Evolutionary conservation across 2,797 vertebrate species (phyloP).

Genomic region (Zalophus californianus): DNA sequence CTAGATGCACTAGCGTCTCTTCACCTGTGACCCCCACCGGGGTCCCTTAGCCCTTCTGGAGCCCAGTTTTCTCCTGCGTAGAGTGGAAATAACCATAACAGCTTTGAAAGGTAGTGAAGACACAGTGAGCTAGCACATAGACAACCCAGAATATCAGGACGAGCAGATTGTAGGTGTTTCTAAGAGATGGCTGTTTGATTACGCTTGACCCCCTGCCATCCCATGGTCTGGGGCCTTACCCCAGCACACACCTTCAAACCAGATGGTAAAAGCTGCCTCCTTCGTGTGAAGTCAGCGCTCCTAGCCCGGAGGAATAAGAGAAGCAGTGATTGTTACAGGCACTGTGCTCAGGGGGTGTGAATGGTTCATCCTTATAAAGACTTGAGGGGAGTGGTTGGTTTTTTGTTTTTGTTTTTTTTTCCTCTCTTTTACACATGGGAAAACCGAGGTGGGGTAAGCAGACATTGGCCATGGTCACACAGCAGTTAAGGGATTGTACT

Average conservation of each 20-base stretch:
- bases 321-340: fast-evolving
- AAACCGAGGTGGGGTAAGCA: not conserved
- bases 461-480: not conserved
- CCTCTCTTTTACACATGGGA: not conserved
- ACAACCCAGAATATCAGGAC: not conserved
- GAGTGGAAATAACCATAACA: not conserved
- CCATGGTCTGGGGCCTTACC: not conserved
- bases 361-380: not conserved
- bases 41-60: not conserved
- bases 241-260: not conserved
- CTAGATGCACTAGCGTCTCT: not conserved
- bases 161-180: not conserved
- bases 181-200: not conserved
- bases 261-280: not conserved
- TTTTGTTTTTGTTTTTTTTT: not conserved
- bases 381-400: too few relatives aligned
- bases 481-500: not conserved
- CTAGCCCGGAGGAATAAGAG: not conserved
- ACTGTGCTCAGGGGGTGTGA: fast-evolving
- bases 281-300: not conserved
- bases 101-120: not conserved
- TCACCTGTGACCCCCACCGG: not conserved
- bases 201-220: not conserved
- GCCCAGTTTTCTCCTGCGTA: not conserved
- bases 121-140: fast-evolving